A percentile compares a stretch with the other conserved stretches of the same genome.
These are phyloP conservation scores for Vicugna pacos DNA, from an alignment of 2,113 vertebrate species.

Conservation along the genomic window DNA sequence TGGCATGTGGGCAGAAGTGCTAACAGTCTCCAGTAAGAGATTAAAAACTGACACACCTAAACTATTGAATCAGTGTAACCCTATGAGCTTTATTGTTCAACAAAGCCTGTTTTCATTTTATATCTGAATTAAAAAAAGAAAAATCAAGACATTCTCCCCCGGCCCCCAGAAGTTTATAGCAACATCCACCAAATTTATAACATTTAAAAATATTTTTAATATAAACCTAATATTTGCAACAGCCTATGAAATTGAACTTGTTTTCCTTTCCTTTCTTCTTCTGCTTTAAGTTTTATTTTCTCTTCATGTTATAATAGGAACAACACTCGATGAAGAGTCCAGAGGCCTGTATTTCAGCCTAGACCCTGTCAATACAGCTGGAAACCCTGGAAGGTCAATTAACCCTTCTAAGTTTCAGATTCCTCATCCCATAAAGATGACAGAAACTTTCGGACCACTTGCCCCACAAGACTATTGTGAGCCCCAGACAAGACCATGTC, in stretches of 20 bases:
- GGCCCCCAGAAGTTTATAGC: neutral
- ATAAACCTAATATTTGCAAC: neutral
- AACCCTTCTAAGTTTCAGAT: neutral
- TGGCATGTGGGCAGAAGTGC: neutral
- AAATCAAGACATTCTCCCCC: neutral
- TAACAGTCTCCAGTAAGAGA: neutral
- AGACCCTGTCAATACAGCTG: neutral
- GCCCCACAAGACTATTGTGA: neutral
- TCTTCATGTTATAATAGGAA: neutral
- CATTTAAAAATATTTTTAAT: slow-evolving; percentile 6
- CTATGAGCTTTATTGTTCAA: neutral
- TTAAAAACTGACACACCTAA: neutral
- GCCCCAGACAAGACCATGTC: neutral
- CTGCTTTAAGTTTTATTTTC: neutral
- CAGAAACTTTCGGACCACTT: neutral
- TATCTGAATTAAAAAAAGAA: neutral
- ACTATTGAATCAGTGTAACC: neutral
- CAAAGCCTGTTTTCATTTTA: neutral
- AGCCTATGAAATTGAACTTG: neutral
- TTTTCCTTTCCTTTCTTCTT: slow-evolving; percentile 15
- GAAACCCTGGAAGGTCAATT: neutral
- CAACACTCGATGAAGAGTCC: neutral
- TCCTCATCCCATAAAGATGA: neutral
- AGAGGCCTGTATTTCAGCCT: neutral
- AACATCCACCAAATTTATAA: neutral